Percentiles rank a stretch among this genome's conserved stretches.
Conservation (phyloP, 2,888 invertebrate genomes). For the Lysandra bellargus region DNA sequence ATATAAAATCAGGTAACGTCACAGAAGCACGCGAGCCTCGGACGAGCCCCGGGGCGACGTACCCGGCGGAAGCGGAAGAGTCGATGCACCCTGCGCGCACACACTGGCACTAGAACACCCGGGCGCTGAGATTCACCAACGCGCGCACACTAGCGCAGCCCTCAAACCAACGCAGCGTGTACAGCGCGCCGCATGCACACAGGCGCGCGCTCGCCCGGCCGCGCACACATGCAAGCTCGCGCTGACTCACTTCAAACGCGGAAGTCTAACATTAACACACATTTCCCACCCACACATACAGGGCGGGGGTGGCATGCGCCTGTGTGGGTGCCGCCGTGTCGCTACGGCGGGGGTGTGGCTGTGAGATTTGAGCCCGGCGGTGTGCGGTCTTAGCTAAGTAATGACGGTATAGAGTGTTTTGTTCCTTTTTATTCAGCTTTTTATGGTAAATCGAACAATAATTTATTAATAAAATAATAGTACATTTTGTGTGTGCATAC, state of each 20-base stretch:
- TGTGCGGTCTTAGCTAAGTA: constrained; percentile 46
- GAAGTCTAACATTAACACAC: constrained; percentile 74
- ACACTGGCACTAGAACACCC: constrained; percentile 28
- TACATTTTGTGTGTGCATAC: background rate
- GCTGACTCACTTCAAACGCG: constrained; percentile 51
- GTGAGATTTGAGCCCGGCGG: constrained; percentile 51
- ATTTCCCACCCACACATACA: constrained; percentile 63
- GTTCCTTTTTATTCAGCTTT: constrained; percentile 17
- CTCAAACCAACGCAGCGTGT: background rate
- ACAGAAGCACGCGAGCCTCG: constrained; percentile 71
- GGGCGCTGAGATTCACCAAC: background rate
- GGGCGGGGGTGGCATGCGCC: constrained; percentile 35
- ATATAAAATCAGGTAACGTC: constrained; percentile 60
- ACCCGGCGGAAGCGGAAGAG: constrained; percentile 73
- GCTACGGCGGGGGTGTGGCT: constrained; percentile 68
- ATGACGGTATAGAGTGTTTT: constrained; percentile 42
- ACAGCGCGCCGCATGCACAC: background rate
- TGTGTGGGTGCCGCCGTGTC: constrained; percentile 71
- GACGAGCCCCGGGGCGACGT: constrained; percentile 69
- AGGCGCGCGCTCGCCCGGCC: background rate
- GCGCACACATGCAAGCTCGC: constrained; percentile 35
- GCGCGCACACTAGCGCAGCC: background rate
- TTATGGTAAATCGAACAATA: background rate
- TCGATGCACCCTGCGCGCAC: constrained; percentile 69
- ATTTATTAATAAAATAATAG: background rate